Conservation (phyloP, 2,113 vertebrate genomes). For the Manacus vitellinus region DNA sequence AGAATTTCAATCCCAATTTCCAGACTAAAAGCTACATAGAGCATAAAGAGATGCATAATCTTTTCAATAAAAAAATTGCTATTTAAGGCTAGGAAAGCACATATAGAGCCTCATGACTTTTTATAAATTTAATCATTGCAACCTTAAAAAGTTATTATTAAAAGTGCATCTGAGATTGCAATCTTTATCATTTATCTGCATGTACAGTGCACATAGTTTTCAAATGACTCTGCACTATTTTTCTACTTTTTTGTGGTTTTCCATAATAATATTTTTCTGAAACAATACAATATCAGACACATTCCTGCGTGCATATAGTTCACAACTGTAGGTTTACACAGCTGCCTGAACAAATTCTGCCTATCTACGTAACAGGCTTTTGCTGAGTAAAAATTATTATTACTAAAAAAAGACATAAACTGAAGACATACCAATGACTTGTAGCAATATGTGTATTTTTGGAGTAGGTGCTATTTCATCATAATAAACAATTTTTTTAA, state of each 20-base stretch:
- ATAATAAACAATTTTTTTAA: not conserved
- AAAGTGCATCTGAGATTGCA: not conserved
- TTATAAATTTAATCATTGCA: not conserved
- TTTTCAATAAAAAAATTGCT: not conserved
- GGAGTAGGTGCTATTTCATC: not conserved
- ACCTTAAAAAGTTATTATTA: not conserved
- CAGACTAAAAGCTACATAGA: not conserved
- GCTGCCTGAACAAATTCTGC: not conserved
- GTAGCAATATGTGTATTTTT: not conserved
- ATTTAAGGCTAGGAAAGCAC: not conserved
- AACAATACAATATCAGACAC: not conserved
- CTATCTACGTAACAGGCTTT: not conserved
- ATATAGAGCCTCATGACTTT: not conserved
- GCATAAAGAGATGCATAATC: not conserved
- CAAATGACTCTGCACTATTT: not conserved
- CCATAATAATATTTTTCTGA: not conserved
- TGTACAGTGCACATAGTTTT: not conserved
- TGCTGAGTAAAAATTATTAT: not conserved
- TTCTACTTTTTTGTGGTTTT: not conserved
- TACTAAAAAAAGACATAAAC: not conserved
- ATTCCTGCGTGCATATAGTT: not conserved
- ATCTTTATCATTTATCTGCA: not conserved
- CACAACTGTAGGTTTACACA: not conserved
- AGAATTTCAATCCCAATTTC: not conserved
- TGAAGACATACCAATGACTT: not conserved